Percentiles rank a stretch among this genome's conserved stretches.
phyloP scores from a whole-genome alignment of 2,888 invertebrate genomes.

The Actias luna region DNA sequence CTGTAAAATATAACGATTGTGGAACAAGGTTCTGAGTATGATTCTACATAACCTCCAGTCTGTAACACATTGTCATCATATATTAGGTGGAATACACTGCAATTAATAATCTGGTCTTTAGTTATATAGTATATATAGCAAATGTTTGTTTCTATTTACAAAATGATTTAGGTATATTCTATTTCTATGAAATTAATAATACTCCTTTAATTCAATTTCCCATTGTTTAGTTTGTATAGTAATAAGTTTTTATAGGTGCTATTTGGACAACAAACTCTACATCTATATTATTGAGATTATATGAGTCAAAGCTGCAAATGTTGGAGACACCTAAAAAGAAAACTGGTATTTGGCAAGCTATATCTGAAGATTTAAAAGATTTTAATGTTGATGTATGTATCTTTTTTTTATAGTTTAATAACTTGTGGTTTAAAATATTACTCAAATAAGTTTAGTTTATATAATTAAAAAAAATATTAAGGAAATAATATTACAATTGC shows the following conservation, averaged over 20 bases:
- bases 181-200: neutral
- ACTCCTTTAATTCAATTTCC: neutral
- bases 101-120: neutral
- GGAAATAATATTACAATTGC: constrained; percentile 21
- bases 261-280: constrained; percentile 52
- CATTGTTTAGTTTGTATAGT: neutral
- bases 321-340: constrained; percentile 59
- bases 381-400: constrained; percentile 46
- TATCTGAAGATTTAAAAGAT: constrained; percentile 48
- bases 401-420: neutral
- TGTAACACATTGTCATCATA: too few species aligned
- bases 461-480: neutral
- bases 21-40: too few species aligned
- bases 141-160: neutral
- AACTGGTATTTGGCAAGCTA: constrained; percentile 54
- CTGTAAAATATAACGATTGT: too few species aligned
- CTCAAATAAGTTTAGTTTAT: neutral
- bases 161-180: neutral
- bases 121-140: too few species aligned
- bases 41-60: too few species aligned
- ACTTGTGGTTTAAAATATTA: neutral
- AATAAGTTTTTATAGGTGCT: constrained; percentile 42
- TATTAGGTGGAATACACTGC: too few species aligned
- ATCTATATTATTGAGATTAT: constrained; percentile 45
- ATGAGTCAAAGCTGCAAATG: constrained; percentile 53